These are phyloP conservation scores for Heteractis magnifica DNA, from an alignment of 92 coral and sea anemone genomes.

Conservation along the genomic window DNA sequence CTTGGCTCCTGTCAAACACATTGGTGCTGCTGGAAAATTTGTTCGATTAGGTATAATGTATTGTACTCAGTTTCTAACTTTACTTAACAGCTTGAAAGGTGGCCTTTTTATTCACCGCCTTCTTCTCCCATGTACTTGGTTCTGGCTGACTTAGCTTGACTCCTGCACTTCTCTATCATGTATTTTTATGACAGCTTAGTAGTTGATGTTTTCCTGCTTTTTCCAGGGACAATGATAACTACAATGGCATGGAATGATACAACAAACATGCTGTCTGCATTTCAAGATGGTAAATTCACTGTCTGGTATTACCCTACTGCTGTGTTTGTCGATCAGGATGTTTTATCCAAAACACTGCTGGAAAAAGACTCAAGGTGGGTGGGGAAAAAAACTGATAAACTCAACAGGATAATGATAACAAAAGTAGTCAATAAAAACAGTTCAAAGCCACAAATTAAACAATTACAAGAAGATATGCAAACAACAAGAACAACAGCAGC, in stretches of 20 bases:
- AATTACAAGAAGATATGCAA: neutral
- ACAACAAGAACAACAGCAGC: neutral
- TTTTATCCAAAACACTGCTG: slow-evolving; percentile 77
- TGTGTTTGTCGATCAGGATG: slow-evolving; percentile 93
- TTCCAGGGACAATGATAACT: slow-evolving; percentile 89
- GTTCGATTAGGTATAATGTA: slow-evolving; percentile 78
- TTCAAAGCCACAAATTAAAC: neutral
- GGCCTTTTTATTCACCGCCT: too few relatives aligned
- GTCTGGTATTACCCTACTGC: slow-evolving; percentile 99
- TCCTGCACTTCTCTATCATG: neutral
- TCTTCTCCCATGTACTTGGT: too few relatives aligned
- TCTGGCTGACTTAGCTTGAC: too few relatives aligned
- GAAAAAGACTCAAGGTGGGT: slow-evolving; percentile 91
- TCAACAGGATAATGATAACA: too few relatives aligned
- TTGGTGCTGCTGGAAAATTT: slow-evolving; percentile 88
- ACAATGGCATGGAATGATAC: slow-evolving; percentile 97
- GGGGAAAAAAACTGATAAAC: neutral
- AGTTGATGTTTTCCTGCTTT: neutral
- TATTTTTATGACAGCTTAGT: neutral
- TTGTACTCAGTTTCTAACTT: too few relatives aligned
- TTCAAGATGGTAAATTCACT: slow-evolving; percentile 93
- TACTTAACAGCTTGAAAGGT: too few relatives aligned
- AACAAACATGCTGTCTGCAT: slow-evolving; percentile 93
- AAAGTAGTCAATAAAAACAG: neutral
- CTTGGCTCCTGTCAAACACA: slow-evolving; percentile 86